Percentiles rank a stretch among this genome's conserved stretches.
These are phyloP conservation scores for Speoplatyrhinus poulsoni DNA, from an alignment of 2,113 vertebrate species.

Conservation along the genomic window DNA sequence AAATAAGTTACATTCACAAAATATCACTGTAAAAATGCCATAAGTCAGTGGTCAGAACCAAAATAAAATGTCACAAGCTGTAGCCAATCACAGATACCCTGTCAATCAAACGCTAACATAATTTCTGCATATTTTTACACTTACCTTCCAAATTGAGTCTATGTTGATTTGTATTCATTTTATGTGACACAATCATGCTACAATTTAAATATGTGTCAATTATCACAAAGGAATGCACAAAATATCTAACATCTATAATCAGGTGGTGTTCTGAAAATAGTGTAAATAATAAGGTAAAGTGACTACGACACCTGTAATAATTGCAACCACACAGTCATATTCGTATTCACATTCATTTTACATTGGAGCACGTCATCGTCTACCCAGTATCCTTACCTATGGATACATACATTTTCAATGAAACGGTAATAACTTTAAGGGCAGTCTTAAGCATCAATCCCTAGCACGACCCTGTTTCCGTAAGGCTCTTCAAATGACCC, in stretches of 20 bases:
- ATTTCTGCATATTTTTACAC: constrained; percentile 21
- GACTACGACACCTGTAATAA: constrained; percentile 55
- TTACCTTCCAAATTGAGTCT: constrained; percentile 40
- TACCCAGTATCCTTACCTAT: constrained; percentile 56
- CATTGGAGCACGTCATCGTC: constrained; percentile 64
- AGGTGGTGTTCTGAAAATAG: constrained; percentile 54
- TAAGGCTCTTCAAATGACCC: constrained; percentile 68
- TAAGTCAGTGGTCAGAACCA: constrained; percentile 54
- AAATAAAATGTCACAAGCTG: constrained; percentile 51
- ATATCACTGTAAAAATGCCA: constrained; percentile 66
- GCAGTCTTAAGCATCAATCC: constrained; percentile 40
- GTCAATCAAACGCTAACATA: constrained; percentile 50
- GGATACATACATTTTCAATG: constrained; percentile 40
- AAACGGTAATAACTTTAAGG: constrained; percentile 51
- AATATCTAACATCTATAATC: constrained; percentile 70
- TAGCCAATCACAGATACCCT: constrained; percentile 47
- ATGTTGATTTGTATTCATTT: constrained; percentile 52
- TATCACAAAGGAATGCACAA: constrained; percentile 72
- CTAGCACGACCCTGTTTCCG: constrained; percentile 74
- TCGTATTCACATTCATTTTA: constrained; percentile 72
- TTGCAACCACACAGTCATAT: constrained; percentile 69
- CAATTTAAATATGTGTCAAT: constrained; percentile 74
- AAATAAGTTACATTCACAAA: constrained; percentile 76
- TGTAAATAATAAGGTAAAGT: constrained; percentile 62
- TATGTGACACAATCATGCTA: constrained; percentile 74